phyloP scores from a whole-genome alignment of 2,113 vertebrate species.

The Neotragus pygmaeus region DNA sequence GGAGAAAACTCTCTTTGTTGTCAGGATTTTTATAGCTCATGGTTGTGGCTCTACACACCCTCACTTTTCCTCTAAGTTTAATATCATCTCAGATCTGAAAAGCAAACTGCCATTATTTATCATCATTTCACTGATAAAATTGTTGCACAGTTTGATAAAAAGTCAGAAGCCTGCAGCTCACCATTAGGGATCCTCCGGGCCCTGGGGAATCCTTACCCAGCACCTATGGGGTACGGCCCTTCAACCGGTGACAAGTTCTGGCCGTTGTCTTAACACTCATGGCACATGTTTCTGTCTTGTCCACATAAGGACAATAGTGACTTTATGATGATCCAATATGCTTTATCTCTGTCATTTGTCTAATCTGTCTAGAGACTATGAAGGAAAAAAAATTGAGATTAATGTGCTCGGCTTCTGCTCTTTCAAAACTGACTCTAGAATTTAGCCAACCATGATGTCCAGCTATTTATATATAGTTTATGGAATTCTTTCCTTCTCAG shows the following conservation, averaged over 20 bases:
- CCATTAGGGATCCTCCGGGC: neutral
- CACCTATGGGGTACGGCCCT: neutral
- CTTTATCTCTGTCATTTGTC: neutral
- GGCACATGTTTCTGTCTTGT: neutral
- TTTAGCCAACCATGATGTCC: neutral
- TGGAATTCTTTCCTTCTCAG: neutral
- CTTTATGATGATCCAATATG: neutral
- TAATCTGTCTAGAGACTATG: neutral
- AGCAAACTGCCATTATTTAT: neutral
- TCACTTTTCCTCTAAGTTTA: neutral
- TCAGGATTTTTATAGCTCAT: neutral
- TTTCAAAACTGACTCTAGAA: neutral
- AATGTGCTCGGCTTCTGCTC: neutral
- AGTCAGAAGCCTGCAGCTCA: neutral
- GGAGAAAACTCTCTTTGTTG: neutral
- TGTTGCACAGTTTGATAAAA: neutral
- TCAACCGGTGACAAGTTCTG: neutral
- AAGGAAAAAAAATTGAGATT: neutral
- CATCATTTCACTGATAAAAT: neutral
- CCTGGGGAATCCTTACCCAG: neutral
- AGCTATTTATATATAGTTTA: neutral
- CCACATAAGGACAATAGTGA: neutral
- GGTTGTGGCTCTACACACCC: accelerated
- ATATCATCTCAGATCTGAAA: neutral
- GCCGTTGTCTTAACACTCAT: neutral